Base-by-base conservation (phyloP, 2,797 vertebrate genomes). In the Myotis vivesi region DNA sequence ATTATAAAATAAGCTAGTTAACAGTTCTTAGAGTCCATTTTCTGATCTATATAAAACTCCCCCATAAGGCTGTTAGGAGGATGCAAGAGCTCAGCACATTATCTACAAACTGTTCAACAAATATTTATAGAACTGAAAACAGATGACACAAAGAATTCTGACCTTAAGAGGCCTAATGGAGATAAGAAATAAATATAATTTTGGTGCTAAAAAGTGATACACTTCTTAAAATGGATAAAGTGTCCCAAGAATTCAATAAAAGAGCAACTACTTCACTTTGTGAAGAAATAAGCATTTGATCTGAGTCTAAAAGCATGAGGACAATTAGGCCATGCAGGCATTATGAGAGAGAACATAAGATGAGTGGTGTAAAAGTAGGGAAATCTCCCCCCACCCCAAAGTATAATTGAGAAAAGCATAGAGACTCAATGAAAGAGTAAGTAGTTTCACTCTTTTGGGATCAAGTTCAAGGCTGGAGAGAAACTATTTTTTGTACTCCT, bases 391-490 rank as follows among this genome's bases (percentile, higher is more conserved):
- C 49, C 3, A 3, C 8, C 7, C 41, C 5, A 59, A 86, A 62
- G 53, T 66, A 41, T 30, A 87, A 94, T 12, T 44, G 3, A 85
- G 36, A n/a, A 81, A 91, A 81, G 28, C 53, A 57, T 10, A 93
- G 15, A 72, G 10, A 89, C 89, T 30, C 89, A 94, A 92, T 92
- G 44, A 79, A 76, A 87, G 64, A 90, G 17, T 55, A 87, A 80
- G 11, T 22, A 69, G 36, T 20, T 88, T 46, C 33, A 88, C 0
- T 68, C 97, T 97, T 96, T 68, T 0, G 7, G 7, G 12, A 1
- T 36, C 0, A 1, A 3, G 5, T 0, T 0, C 0, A 5, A 0
- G 0, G 0, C 0, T 0, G 0, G 0, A 0, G 0, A 0, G 0
- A 0, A 5, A 0, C 0, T 22, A 20, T 88, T 62, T 30, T 62